Conservation (phyloP, 2,888 invertebrate genomes). For the Mactromeris polynyma region DNA sequence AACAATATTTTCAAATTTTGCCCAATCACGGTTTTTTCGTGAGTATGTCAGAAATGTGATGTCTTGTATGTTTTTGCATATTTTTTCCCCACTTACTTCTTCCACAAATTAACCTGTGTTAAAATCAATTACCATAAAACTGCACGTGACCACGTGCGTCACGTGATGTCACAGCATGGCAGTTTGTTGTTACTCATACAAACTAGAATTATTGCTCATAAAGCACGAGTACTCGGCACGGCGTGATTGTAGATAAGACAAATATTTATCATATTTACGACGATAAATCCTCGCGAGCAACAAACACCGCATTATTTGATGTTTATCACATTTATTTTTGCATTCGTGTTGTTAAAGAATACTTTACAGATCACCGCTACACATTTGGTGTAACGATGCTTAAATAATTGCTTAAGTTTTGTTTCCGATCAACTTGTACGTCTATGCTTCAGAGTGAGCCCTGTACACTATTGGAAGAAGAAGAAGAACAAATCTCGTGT, state of each 20-base stretch:
- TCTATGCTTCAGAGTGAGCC: too few relatives aligned
- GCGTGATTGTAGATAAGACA: background rate
- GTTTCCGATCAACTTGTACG: too few relatives aligned
- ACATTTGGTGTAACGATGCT: too few relatives aligned
- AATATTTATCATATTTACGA: conserved; percentile 4
- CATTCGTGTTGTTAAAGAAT: too few relatives aligned
- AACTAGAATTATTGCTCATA: conserved; percentile 5
- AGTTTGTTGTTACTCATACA: background rate
- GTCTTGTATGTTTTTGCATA: background rate
- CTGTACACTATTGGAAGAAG: too few relatives aligned
- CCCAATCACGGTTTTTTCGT: too few relatives aligned
- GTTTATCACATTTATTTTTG: background rate
- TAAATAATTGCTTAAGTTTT: too few relatives aligned
- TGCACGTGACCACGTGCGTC: background rate
- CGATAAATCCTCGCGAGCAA: background rate
- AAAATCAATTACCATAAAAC: background rate
- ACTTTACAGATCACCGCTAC: too few relatives aligned
- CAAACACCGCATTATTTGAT: background rate
- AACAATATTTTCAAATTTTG: too few relatives aligned
- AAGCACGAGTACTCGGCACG: background rate
- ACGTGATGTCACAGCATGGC: background rate
- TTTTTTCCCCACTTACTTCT: background rate
- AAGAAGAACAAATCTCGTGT: too few relatives aligned
- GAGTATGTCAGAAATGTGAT: background rate
- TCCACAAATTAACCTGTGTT: background rate